Percentiles rank a stretch among this genome's conserved stretches.
Evolutionary conservation across 2,797 vertebrate species (phyloP).

Genomic region (Ceyx erithaca): DNA sequence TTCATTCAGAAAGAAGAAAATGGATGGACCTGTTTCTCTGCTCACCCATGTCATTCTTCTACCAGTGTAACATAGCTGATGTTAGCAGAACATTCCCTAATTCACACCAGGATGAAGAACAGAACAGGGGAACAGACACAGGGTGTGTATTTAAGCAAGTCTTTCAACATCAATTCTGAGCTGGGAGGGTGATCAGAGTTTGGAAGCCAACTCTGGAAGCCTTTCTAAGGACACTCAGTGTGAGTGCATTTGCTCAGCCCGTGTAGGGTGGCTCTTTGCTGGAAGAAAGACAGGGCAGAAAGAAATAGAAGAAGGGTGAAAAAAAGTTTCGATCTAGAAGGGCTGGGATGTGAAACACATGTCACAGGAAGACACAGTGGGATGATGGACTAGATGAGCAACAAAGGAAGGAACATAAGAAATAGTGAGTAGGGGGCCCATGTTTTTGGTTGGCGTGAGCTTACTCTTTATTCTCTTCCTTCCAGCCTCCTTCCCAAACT

Average conservation of each 20-base stretch:
- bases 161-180: constrained; percentile 36
- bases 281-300: constrained; percentile 10
- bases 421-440: constrained; percentile 52
- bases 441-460: constrained; percentile 12
- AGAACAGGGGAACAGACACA: not conserved
- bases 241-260: constrained; percentile 7
- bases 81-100: constrained; percentile 36
- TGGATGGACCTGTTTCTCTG: not conserved
- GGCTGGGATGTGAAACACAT: constrained; percentile 43
- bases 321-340: constrained; percentile 29
- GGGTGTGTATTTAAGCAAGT: constrained; percentile 21
- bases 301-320: constrained; percentile 26
- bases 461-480: constrained; percentile 51
- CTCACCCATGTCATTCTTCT: constrained; percentile 35
- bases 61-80: not conserved
- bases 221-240: constrained; percentile 36
- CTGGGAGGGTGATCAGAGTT: not conserved
- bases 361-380: constrained; percentile 31
- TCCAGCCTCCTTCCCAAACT: constrained; percentile 60
- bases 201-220: constrained; percentile 34
- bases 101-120: constrained; percentile 28
- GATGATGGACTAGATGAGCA: constrained; percentile 32
- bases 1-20: constrained; percentile 13
- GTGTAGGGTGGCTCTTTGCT: constrained; percentile 34
- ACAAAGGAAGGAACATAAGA: constrained; percentile 30